Evolutionary conservation across 2,113 vertebrate species (phyloP).

Genomic region (Cardinalis cardinalis): DNA sequence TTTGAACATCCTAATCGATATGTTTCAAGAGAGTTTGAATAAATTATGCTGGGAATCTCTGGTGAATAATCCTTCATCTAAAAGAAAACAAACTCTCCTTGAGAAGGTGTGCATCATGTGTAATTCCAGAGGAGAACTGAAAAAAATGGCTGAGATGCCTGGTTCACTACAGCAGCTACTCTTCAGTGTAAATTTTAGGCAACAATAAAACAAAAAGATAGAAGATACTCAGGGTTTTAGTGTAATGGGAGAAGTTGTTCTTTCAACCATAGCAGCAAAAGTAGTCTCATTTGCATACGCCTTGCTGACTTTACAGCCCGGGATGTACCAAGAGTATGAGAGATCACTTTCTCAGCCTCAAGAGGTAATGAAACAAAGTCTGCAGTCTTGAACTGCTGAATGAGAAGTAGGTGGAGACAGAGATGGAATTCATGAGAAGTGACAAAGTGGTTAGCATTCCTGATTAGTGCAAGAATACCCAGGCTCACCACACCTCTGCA

Average conservation of each 20-base stretch:
- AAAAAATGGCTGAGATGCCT: not conserved
- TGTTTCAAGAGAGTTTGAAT: slow-evolving; percentile 14
- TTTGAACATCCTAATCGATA: slow-evolving; percentile 5
- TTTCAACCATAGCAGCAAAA: not conserved
- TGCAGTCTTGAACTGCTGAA: not conserved
- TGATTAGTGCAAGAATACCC: not conserved
- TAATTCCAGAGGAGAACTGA: not conserved
- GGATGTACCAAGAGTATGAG: not conserved
- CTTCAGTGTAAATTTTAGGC: not conserved
- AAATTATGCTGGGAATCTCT: not conserved
- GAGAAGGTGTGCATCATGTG: not conserved
- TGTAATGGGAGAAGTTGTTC: not conserved
- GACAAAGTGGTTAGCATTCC: not conserved
- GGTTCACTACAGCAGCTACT: not conserved
- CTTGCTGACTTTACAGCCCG: not conserved
- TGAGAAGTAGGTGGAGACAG: not conserved
- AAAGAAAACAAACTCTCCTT: not conserved
- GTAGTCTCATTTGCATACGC: not conserved
- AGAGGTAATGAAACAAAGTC: not conserved
- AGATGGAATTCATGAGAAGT: not conserved
- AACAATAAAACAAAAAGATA: not conserved
- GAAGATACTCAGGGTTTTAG: not conserved
- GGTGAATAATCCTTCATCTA: not conserved
- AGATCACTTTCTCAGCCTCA: not conserved
- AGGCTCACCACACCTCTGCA: not conserved